phyloP scores from a whole-genome alignment of 2,797 vertebrate genomes.

The Melanogrammus aeglefinus region DNA sequence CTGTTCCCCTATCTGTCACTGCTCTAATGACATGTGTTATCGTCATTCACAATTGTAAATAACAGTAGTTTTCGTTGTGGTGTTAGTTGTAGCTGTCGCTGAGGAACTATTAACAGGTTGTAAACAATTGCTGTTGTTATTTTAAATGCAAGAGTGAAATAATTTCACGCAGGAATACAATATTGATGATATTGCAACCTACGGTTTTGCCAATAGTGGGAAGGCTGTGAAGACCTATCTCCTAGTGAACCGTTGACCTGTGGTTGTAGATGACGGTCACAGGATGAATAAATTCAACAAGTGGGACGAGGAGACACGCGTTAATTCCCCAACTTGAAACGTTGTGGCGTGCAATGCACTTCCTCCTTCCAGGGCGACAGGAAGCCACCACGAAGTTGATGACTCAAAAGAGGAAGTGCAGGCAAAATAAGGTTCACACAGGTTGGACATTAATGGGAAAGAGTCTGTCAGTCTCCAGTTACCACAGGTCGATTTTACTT shows the following conservation, averaged over 20 bases:
- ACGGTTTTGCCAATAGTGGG: not conserved
- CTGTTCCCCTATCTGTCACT: not conserved
- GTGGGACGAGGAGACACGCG: not conserved
- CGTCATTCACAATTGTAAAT: not conserved
- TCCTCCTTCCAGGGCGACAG: not conserved
- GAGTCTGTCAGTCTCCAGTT: not conserved
- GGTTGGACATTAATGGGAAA: not conserved
- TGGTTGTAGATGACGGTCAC: not conserved
- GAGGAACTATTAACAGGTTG: not conserved
- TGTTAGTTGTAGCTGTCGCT: not conserved
- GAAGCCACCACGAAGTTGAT: not conserved
- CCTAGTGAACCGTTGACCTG: not conserved
- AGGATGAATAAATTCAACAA: not conserved
- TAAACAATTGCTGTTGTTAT: not conserved
- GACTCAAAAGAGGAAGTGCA: not conserved
- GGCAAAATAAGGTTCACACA: not conserved
- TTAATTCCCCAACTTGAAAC: not conserved
- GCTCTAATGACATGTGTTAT: not conserved
- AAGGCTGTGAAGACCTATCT: not conserved
- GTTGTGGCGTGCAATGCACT: not conserved
- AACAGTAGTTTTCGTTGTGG: not conserved
- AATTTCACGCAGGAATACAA: not conserved
- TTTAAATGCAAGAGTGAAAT: not conserved
- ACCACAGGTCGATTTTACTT: not conserved
- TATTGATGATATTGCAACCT: not conserved